Conservation (phyloP, 64 coral and sea anemone genomes). For the Stylophora pistillata region DNA sequence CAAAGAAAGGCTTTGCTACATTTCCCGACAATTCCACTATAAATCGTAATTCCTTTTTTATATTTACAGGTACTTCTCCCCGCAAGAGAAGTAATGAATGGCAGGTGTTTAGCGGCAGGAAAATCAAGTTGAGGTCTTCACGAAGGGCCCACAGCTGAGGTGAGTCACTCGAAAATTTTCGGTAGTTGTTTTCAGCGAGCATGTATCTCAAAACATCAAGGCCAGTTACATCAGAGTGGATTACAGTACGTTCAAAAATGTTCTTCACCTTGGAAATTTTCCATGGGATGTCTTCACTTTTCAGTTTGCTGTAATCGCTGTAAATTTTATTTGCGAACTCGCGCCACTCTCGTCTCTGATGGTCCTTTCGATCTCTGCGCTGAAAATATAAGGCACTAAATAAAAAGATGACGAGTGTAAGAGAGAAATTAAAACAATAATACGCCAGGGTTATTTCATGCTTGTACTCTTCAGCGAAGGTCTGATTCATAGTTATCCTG, state of each 20-base stretch:
- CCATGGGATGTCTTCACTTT: not conserved
- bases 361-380: not conserved
- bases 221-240: not conserved
- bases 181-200: not conserved
- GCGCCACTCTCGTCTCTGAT: not conserved
- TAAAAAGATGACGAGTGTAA: too few species aligned
- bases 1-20: not conserved
- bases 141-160: not conserved
- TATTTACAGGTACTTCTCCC: not conserved
- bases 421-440: too few species aligned
- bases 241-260: not conserved
- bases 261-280: not conserved
- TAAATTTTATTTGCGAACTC: not conserved
- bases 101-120: not conserved
- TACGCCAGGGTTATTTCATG: too few species aligned
- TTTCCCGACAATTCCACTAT: not conserved
- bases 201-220: conserved; percentile 21
- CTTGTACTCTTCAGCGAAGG: too few species aligned
- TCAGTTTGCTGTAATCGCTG: not conserved
- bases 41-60: not conserved
- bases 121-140: not conserved
- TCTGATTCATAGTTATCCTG: too few species aligned
- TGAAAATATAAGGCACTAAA: too few species aligned
- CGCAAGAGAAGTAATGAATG: not conserved
- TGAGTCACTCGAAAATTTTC: not conserved